Percentiles rank a stretch among this genome's conserved stretches.
Evolutionary conservation across 1,140 invertebrate species (phyloP).

Genomic region (Diachasmimorpha longicaudata): DNA sequence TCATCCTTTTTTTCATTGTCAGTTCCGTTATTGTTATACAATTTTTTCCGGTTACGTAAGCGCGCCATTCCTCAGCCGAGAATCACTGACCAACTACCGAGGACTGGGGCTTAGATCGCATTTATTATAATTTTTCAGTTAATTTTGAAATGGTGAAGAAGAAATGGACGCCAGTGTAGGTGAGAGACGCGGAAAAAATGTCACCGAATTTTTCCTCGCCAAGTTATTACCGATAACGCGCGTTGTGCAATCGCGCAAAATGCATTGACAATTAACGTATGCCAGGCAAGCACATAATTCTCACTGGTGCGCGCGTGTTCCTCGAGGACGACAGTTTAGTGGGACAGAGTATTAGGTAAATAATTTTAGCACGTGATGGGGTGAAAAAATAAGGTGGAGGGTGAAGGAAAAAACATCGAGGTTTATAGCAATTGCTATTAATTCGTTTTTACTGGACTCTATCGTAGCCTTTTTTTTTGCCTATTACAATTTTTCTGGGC

Average conservation of each 20-base stretch:
- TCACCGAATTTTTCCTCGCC: constrained; percentile 16
- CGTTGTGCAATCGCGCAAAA: constrained; percentile 37
- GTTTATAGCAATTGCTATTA: not conserved
- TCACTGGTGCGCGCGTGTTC: constrained; percentile 21
- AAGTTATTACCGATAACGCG: constrained; percentile 20
- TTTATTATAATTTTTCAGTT: not conserved
- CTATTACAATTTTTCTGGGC: not conserved
- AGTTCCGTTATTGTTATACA: constrained; percentile 26
- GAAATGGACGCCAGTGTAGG: too few relatives aligned
- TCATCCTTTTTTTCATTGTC: not conserved
- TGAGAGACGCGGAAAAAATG: not conserved
- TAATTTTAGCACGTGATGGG: not conserved
- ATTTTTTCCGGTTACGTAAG: constrained; percentile 25
- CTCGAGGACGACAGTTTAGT: constrained; percentile 31
- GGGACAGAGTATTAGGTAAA: constrained; percentile 36
- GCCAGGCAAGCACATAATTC: constrained; percentile 24
- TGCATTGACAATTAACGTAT: constrained; percentile 27
- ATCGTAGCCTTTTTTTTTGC: not conserved
- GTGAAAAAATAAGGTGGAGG: not conserved
- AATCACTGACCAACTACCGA: not conserved
- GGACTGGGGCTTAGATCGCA: not conserved
- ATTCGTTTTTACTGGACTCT: not conserved
- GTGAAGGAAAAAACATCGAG: not conserved
- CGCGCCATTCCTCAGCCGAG: not conserved
- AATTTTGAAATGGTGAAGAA: too few relatives aligned